Evolutionary conservation across 2,888 invertebrate species (phyloP), one percentile per base, ranked within the genome.

Genomic region (Napeogenes sylphis): DNA sequence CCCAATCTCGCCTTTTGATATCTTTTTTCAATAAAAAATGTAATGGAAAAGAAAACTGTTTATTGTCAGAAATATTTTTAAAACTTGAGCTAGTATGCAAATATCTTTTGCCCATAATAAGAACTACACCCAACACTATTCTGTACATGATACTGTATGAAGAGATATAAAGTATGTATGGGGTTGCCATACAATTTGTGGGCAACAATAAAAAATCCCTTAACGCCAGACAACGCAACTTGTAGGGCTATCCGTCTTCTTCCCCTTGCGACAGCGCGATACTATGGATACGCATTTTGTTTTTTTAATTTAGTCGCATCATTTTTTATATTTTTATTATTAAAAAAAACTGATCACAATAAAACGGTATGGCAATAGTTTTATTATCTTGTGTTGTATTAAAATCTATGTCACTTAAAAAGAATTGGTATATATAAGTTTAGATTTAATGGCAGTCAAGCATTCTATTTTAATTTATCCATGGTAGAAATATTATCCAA

Each of bases 201-300:
- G 80, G 80, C 82, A 85, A 90, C 90, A 90, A 90, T 90, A 90
- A 90, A 90, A 88, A 89, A 89, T 86, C 89, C 90, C 88, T 90
- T 89, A 87, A 83, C 85, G 80, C 82, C 79, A 85, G 83, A 85
- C 87, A 87, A 86, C 87, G 79, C 70, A 73, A 74, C 76, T 69
- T 75, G 82, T 65, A 75, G 76, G 83, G 88, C 81, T 83, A 89
- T 90, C 76, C 87, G 85, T 90, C 90, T 90, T 90, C 83, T 83
- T 86, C 83, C 86, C 84, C 85, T 83, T 68, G 78, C 75, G 80
- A 79, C 80, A 79, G 74, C 70, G 63, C 47, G 73, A 45, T 62
- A 55, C 45, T 74, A 58, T 80, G 83, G 89, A 88, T 72, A 75
- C 61, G 68, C 45, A 70, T 55, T 46, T 54, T 30, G 35, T 14